phyloP scores from a whole-genome alignment of 1,140 invertebrate species.

The Propsilocerus akamusi region DNA sequence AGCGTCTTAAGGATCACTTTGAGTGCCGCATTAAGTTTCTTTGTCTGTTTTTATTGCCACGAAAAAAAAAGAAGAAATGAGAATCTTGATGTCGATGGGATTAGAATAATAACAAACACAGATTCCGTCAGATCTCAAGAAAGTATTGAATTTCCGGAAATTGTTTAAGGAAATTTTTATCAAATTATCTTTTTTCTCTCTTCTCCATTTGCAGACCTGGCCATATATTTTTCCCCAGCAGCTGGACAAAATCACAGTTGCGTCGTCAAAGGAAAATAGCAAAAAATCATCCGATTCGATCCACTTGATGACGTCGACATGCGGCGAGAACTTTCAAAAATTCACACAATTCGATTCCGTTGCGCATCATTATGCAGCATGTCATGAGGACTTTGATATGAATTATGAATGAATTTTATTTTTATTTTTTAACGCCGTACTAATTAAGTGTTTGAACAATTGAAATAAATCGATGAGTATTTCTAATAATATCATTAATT shows the following conservation, averaged over 20 bases:
- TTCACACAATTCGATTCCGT: background rate
- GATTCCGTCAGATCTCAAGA: background rate
- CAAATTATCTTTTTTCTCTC: background rate
- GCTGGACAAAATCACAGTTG: background rate
- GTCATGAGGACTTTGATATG: too few species aligned
- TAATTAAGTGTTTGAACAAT: background rate
- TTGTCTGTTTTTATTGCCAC: background rate
- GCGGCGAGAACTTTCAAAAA: background rate
- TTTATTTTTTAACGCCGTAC: too few species aligned
- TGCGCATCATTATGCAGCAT: too few species aligned
- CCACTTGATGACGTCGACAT: too few species aligned
- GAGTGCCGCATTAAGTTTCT: background rate
- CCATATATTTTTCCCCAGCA: background rate
- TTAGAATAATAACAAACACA: background rate
- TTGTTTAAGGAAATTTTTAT: background rate
- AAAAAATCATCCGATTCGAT: background rate
- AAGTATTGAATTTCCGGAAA: background rate
- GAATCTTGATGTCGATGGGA: background rate
- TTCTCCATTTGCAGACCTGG: background rate
- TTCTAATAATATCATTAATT: background rate
- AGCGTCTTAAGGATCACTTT: background rate
- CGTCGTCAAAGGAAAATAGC: background rate
- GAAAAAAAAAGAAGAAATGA: background rate
- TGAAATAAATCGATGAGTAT: background rate
- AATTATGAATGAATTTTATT: too few species aligned